phyloP scores from a whole-genome alignment of 2,113 vertebrate species.

The Leuciscus idus region DNA sequence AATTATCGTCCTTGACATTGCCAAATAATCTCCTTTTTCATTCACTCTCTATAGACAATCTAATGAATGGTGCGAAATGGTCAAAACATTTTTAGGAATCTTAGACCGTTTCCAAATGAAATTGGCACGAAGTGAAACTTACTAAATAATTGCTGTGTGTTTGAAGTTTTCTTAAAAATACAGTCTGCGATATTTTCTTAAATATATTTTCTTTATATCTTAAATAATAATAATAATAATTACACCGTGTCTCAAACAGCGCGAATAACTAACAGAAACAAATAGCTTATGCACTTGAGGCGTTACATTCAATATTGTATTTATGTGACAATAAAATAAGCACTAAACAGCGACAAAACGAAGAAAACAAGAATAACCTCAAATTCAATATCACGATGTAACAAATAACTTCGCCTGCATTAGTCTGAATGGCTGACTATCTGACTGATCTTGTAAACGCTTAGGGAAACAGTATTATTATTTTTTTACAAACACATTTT shows the following conservation, averaged over 20 bases:
- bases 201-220: background rate
- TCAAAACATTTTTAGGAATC: conserved; percentile 67
- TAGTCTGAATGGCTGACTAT: background rate
- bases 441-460: background rate
- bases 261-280: conserved; percentile 6
- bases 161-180: background rate
- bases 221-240: too few species aligned
- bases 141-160: background rate
- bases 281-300: background rate
- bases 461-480: background rate
- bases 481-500: background rate
- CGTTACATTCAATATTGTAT: background rate
- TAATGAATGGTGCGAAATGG: conserved; percentile 78
- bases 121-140: background rate
- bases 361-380: background rate
- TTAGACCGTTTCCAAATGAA: conserved; percentile 41
- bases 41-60: conserved; percentile 72
- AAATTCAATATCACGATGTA: background rate
- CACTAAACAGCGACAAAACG: background rate
- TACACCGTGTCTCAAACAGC: background rate
- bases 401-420: background rate
- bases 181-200: background rate
- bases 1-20: conserved; percentile 82
- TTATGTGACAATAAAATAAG: background rate
- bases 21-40: conserved; percentile 79